These are phyloP conservation scores for Morphnarchus princeps DNA, from an alignment of 2,113 vertebrate genomes.

Conservation along the genomic window DNA sequence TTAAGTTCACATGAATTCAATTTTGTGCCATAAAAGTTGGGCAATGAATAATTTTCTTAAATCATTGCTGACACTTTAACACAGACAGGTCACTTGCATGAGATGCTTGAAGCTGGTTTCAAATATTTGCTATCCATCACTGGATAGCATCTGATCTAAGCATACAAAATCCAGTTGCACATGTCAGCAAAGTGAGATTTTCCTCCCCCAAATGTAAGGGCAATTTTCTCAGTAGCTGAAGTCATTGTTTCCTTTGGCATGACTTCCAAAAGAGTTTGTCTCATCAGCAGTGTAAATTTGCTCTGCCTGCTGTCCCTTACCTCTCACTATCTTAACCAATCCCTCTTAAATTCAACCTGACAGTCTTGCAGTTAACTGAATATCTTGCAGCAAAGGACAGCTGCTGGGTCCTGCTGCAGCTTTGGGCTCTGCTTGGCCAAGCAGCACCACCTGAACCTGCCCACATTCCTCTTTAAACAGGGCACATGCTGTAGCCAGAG, in stretches of 20 bases:
- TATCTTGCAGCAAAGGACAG: not conserved
- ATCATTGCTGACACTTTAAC: not conserved
- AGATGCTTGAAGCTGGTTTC: not conserved
- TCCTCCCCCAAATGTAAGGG: not conserved
- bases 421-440: not conserved
- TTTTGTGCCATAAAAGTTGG: not conserved
- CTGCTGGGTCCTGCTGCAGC: not conserved
- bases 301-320: not conserved
- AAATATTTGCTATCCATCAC: not conserved
- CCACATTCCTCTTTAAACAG: not conserved
- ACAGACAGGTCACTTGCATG: not conserved
- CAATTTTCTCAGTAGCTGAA: constrained; percentile 27
- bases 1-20: not conserved
- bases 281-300: not conserved
- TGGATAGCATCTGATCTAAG: not conserved
- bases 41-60: not conserved
- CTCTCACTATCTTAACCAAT: not conserved
- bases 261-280: not conserved
- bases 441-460: not conserved
- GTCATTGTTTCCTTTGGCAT: not conserved
- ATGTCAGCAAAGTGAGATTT: not conserved
- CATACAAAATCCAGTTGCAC: not conserved
- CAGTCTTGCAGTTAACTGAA: not conserved
- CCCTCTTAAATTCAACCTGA: not conserved
- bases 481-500: not conserved